These are phyloP conservation scores for Delphinapterus leucas DNA, from an alignment of 2,113 vertebrate species.

Conservation along the genomic window DNA sequence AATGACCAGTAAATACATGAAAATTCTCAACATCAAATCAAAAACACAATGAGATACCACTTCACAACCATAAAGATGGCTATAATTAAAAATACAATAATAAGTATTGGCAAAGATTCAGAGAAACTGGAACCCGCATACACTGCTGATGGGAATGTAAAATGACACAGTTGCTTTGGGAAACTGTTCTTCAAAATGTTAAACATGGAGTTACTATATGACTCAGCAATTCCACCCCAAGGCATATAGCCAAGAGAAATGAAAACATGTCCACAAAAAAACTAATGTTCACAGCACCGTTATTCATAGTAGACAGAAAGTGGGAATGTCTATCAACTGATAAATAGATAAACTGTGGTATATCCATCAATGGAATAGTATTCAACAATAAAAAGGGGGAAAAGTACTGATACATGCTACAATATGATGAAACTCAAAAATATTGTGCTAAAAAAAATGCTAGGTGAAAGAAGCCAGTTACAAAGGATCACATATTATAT, in stretches of 20 bases:
- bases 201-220: neutral
- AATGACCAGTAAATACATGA: neutral
- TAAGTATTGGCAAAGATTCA: neutral
- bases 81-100: neutral
- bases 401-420: neutral
- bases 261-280: neutral
- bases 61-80: neutral
- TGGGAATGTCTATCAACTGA: neutral
- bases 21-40: neutral
- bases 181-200: neutral
- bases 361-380: neutral
- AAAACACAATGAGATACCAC: neutral
- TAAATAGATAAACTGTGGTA: neutral
- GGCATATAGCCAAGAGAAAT: neutral
- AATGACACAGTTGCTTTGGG: neutral
- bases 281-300: neutral
- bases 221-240: neutral
- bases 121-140: neutral
- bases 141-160: neutral
- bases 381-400: neutral
- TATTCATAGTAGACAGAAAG: neutral
- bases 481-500: neutral
- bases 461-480: neutral
- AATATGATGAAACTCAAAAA: neutral
- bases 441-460: neutral